Percentiles rank a stretch among this genome's conserved stretches.
phyloP scores from a whole-genome alignment of 2,888 invertebrate species.

The Blera fallax region DNA sequence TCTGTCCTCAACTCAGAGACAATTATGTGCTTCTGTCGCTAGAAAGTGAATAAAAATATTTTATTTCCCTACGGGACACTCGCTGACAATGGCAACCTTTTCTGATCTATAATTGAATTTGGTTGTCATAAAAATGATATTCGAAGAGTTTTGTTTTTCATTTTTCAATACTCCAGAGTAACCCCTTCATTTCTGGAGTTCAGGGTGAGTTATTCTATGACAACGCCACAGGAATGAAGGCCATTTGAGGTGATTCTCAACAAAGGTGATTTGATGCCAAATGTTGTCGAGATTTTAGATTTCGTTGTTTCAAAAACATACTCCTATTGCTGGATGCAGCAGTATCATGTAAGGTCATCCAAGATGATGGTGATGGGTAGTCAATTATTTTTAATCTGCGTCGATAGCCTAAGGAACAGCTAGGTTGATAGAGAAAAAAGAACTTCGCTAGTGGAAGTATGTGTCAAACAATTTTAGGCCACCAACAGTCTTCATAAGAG shows the following conservation, averaged over 20 bases:
- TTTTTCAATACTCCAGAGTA: not conserved
- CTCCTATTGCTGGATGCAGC: too few relatives aligned
- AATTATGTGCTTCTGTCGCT: constrained; percentile 15
- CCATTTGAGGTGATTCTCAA: not conserved
- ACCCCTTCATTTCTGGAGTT: not conserved
- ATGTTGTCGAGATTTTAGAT: too few relatives aligned
- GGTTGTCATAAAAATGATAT: not conserved
- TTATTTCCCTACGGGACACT: not conserved
- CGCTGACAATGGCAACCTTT: not conserved
- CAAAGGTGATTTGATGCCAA: too few relatives aligned
- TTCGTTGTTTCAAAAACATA: too few relatives aligned
- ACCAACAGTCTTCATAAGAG: too few relatives aligned
- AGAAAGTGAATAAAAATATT: not conserved
- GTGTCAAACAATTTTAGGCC: too few relatives aligned
- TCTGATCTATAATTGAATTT: constrained; percentile 15
- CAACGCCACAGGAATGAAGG: not conserved
- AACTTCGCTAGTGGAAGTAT: too few relatives aligned
- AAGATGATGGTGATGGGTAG: too few relatives aligned
- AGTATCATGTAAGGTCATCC: too few relatives aligned
- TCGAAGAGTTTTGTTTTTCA: not conserved
- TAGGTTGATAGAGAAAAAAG: too few relatives aligned
- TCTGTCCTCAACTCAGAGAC: not conserved
- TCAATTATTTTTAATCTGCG: too few relatives aligned
- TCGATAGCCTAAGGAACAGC: too few relatives aligned
- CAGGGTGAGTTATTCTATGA: not conserved